Evolutionary conservation across 1,140 invertebrate species (phyloP).

Genomic region (Plodia interpunctella): DNA sequence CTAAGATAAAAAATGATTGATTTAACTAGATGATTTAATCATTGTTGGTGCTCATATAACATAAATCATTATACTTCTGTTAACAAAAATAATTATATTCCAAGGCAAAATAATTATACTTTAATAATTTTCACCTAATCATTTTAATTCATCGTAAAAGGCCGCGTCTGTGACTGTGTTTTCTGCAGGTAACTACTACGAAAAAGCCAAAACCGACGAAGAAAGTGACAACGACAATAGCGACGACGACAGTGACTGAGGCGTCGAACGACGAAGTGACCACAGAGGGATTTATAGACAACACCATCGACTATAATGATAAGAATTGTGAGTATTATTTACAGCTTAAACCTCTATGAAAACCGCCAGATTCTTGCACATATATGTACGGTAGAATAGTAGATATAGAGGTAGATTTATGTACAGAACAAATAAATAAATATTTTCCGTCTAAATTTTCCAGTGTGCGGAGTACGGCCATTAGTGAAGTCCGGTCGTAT

Average conservation of each 20-base stretch:
- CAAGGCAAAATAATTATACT: background rate
- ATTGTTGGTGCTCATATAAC: too few species aligned
- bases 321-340: slow-evolving; percentile 81
- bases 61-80: too few species aligned
- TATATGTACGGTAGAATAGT: too few species aligned
- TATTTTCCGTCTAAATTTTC: slow-evolving; percentile 29
- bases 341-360: too few species aligned
- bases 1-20: too few species aligned
- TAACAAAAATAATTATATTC: too few species aligned
- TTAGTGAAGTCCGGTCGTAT: slow-evolving; percentile 89
- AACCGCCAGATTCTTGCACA: too few species aligned
- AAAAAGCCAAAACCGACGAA: slow-evolving; percentile 73
- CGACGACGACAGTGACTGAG: slow-evolving; percentile 47
- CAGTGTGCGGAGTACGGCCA: slow-evolving; percentile 92
- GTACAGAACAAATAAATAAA: background rate
- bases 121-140: background rate
- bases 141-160: background rate
- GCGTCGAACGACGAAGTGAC: slow-evolving; percentile 70
- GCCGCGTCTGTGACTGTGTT: slow-evolving; percentile 30
- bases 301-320: slow-evolving; percentile 78
- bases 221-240: slow-evolving; percentile 61
- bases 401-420: background rate
- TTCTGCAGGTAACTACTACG: slow-evolving; percentile 65
- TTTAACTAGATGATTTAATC: too few species aligned
- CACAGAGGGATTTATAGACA: slow-evolving; percentile 70